Base-by-base conservation (phyloP, 2,797 vertebrate species). In the Tolypeutes matacus region DNA sequence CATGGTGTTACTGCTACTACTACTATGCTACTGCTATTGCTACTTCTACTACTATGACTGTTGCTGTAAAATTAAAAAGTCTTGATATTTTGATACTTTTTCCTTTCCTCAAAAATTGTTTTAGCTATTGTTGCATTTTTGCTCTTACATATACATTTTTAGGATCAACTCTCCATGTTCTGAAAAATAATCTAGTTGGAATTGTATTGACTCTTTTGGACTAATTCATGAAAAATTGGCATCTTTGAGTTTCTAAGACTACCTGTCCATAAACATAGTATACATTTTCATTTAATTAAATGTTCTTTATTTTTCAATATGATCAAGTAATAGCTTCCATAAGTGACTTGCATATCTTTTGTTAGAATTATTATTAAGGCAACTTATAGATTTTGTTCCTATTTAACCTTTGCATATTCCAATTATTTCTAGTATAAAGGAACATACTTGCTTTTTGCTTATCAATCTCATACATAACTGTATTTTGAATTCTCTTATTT, bases 41-140 rank as follows among this genome's bases (percentile, higher is more conserved):
- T 53, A 65, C 12, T 65, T 10, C 62, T 65, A 65, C 29, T 31
- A n/a, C n/a, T 53, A 77, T 6, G 31, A 77, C 17, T 53, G 51
- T 4, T 53, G 3, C 18, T 56, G 18, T 56, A 18, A 56, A 56
- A 20, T 56, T 84, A 81, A 89, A 69, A 75, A 69, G 3, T 60
- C 39, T 85, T 86, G n/a, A 23, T 73, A 27, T 64, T 90, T 93
- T 93, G 29, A 87, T 73, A 60, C 46, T 87, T 87, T 27, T 36
- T 85, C 29, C 58, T 93, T 93, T 64, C 27, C 81, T 83, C 25
- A 77, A 36, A 56, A 95, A 83, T 15, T 31, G 1, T 80, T 13
- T 75, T 69, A 65, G 64, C 46, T 78, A 58, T 83, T 77, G 56
- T 51, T 76, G 3, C 81, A 21, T 51, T 73, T 81, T 94, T 70